Base-by-base conservation (phyloP, 2,888 invertebrate species). In the Luperina testacea region DNA sequence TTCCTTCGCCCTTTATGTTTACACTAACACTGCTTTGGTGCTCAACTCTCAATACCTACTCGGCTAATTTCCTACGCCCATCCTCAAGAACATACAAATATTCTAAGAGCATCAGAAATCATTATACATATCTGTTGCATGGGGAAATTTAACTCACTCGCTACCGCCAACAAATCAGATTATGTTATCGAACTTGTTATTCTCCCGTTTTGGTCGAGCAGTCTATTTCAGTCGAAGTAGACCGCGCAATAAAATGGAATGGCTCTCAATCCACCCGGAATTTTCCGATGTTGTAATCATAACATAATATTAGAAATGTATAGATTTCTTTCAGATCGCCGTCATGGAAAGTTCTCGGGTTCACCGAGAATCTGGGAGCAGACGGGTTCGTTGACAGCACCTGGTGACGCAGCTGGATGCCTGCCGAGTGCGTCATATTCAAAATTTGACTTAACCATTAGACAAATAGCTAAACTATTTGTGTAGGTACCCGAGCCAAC, bases 351-450 rank as follows among this genome's bases (percentile, higher is more conserved):
- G 64, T 88, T 90, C 73, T 87, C 69, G 64, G 72, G 78, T 59
- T 75, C 75, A 77, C 51, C 61, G 11, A 15, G n/a, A 59, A n/a
- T 59, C 57, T 59, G 13, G n/a, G 57, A 45, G 27, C 75, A 84
- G 87, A 87, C 83, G 87, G 87, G 93, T 92, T 94, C 92, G 93
- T 92, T 93, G 93, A 92, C 93, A 93, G 92, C 81, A 91, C 92
- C 91, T 91, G 90, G 81, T 94, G 94, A 94, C 93, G 93, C 90
- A 91, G 85, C 82, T 86, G 86, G 85, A 92, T 91, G 83, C 91
- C 85, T 79, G 84, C 81, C 85, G 82, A 80, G 85, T 95, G 94
- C 93, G 94, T 95, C 95, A 94, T 82, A 85, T 84, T 81, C 88
- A 88, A 92, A 93, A 91, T 91, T 92, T 89, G 88, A 90, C 89